Percentiles rank a stretch among this genome's conserved stretches.
Conservation (phyloP, 1,140 invertebrate genomes). For the Drosophila ercepeae region DNA sequence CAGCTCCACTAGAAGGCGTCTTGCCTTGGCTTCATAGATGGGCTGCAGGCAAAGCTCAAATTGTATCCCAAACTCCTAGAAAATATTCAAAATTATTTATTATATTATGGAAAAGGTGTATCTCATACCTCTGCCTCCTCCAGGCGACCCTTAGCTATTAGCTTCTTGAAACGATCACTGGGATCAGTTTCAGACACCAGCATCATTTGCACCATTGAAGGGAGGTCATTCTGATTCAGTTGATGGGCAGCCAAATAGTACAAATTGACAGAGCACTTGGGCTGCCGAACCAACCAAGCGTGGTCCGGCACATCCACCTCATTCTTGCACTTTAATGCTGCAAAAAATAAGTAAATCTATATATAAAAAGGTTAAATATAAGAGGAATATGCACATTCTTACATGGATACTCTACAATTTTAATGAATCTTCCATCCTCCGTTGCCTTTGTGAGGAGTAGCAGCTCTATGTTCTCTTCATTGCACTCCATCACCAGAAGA, state of each 20-base stretch:
- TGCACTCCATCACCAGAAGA: slow-evolving; percentile 70
- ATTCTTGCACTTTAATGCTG: slow-evolving; percentile 73
- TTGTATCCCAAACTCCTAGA: slow-evolving; percentile 70
- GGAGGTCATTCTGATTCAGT: slow-evolving; percentile 20
- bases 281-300: slow-evolving; percentile 74
- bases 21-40: slow-evolving; percentile 78
- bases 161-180: slow-evolving; percentile 78
- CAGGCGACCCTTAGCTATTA: slow-evolving; percentile 75
- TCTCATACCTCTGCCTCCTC: slow-evolving; percentile 75
- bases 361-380: too few species aligned
- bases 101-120: not conserved
- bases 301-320: slow-evolving; percentile 68
- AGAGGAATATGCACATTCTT: too few species aligned
- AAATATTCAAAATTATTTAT: not conserved
- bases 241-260: slow-evolving; percentile 70
- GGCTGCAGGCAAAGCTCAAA: slow-evolving; percentile 80
- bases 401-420: slow-evolving; percentile 80
- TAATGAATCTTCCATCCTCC: slow-evolving; percentile 52
- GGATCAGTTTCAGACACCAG: slow-evolving; percentile 81
- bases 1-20: slow-evolving; percentile 68
- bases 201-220: slow-evolving; percentile 74
- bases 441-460: slow-evolving; percentile 64
- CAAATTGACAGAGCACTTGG: slow-evolving; percentile 77
- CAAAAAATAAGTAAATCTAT: too few species aligned
- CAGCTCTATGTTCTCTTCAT: slow-evolving; percentile 70